Conservation (phyloP, 2,888 invertebrate genomes). For the Callimorpha dominula region DNA sequence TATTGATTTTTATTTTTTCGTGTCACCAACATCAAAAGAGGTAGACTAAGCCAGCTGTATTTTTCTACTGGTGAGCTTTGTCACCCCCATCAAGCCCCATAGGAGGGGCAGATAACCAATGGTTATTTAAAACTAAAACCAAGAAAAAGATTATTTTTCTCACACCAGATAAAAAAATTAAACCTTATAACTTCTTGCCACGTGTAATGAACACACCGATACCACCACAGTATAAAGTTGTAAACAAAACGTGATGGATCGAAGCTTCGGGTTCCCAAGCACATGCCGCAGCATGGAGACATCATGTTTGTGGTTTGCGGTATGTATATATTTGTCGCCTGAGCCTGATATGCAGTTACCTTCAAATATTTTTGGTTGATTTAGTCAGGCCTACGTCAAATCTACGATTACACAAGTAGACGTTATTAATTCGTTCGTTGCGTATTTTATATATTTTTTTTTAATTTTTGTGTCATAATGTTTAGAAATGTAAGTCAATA, state of each 20-base stretch:
- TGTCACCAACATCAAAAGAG: not conserved
- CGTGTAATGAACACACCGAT: not conserved
- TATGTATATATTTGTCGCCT: conserved; percentile 16
- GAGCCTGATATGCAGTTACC: conserved; percentile 21
- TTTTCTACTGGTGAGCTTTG: not conserved
- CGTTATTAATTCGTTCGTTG: not conserved
- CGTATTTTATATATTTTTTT: not conserved
- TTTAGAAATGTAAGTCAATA: not conserved
- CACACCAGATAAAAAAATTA: not conserved
- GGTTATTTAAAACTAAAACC: not conserved
- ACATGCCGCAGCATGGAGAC: conserved; percentile 30
- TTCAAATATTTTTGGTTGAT: not conserved
- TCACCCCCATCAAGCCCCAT: not conserved
- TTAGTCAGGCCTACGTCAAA: conserved; percentile 3
- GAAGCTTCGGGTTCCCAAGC: conserved; percentile 33
- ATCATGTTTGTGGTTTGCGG: conserved; percentile 35
- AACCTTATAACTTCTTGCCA: not conserved
- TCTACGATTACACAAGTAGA: not conserved
- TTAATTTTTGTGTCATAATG: not conserved
- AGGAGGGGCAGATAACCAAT: not conserved
- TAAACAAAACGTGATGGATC: conserved; percentile 38
- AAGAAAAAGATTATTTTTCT: not conserved
- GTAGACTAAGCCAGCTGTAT: not conserved
- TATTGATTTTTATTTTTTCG: not conserved
- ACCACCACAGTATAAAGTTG: conserved; percentile 16